A percentile compares a stretch with the other conserved stretches of the same genome.
These are phyloP conservation scores for Sitta carolinensis DNA, from an alignment of 2,797 vertebrate species.

Conservation along the genomic window DNA sequence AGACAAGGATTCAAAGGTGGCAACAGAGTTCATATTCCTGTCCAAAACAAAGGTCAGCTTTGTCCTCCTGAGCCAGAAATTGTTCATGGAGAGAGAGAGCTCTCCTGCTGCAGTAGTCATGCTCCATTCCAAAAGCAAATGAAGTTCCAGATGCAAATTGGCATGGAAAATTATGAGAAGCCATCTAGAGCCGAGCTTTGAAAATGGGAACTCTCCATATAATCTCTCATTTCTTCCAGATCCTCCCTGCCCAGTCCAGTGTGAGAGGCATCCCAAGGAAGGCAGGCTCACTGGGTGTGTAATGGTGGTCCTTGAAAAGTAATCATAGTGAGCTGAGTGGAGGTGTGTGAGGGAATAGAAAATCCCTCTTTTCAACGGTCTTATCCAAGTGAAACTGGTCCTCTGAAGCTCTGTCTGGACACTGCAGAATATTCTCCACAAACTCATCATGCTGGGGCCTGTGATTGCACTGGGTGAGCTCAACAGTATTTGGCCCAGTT, in stretches of 20 bases:
- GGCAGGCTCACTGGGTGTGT: background rate
- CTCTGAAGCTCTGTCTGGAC: background rate
- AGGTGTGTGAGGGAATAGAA: background rate
- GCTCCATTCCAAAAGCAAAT: background rate
- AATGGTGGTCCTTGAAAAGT: background rate
- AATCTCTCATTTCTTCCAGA: background rate
- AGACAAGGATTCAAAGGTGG: background rate
- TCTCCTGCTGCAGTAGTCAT: background rate
- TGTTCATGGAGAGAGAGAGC: background rate
- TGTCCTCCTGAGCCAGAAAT: background rate
- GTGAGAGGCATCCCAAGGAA: background rate
- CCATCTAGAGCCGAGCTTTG: background rate
- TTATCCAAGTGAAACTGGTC: background rate
- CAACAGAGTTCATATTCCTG: background rate
- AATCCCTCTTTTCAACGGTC: background rate
- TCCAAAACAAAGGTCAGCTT: background rate
- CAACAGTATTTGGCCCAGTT: accelerated
- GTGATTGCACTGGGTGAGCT: background rate
- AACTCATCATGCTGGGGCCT: background rate
- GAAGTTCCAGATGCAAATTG: background rate
- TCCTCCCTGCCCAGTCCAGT: background rate
- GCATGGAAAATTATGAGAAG: background rate
- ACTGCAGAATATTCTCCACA: background rate
- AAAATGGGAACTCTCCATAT: background rate
- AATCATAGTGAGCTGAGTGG: background rate